These are phyloP conservation scores for Pecten maximus DNA, from an alignment of 2,888 invertebrate species.

Conservation along the genomic window DNA sequence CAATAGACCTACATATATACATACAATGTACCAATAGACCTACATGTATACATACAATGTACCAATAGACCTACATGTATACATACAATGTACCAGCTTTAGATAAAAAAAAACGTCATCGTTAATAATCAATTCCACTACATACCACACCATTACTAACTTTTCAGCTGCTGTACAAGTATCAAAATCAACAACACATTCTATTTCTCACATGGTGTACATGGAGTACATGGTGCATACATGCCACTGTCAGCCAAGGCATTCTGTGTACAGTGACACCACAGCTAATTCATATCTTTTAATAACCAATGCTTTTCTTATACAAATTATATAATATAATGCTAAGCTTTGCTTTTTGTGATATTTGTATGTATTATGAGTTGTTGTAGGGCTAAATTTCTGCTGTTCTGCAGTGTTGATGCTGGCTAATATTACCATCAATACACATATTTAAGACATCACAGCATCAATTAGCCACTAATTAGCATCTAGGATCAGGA, in stretches of 20 bases:
- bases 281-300: neutral
- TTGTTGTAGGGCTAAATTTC: neutral
- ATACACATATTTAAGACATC: neutral
- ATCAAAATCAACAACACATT: neutral
- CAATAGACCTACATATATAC: no score
- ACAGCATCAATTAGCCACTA: constrained; percentile 2
- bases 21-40: no score
- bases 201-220: neutral
- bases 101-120: neutral
- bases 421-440: neutral
- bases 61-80: no score
- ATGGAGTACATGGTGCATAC: neutral
- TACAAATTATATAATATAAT: neutral
- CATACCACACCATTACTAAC: neutral
- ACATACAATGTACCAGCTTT: no score
- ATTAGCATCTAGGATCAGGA: neutral
- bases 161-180: neutral
- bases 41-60: no score
- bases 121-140: neutral
- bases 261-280: neutral
- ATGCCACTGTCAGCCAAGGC: neutral
- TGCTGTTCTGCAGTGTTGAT: neutral
- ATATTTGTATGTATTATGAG: neutral
- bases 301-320: neutral
- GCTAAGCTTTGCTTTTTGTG: neutral